Evolutionary conservation across 2,797 vertebrate genomes (phyloP).

Genomic region (Anguilla megastoma): DNA sequence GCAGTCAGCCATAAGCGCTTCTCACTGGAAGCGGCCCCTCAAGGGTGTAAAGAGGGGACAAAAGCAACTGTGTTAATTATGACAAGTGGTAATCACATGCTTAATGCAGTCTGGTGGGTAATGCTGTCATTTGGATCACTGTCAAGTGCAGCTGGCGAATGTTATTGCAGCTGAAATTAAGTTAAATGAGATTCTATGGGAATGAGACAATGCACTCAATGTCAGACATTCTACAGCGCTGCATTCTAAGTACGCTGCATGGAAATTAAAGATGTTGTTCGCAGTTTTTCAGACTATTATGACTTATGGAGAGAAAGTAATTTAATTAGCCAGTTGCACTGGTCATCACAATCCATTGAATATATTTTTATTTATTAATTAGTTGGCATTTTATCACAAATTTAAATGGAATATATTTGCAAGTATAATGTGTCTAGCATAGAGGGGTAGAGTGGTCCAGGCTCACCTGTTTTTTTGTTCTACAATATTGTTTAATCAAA

Average conservation of each 20-base stretch:
- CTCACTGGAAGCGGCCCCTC: neutral
- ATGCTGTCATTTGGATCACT: neutral
- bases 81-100: conserved; percentile 17
- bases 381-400: neutral
- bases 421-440: neutral
- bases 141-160: neutral
- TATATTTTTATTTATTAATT: neutral
- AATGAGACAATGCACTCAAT: neutral
- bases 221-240: neutral
- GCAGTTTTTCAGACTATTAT: neutral
- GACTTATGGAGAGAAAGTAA: neutral
- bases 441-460: no score
- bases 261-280: neutral
- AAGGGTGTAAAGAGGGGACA: neutral
- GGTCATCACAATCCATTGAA: neutral
- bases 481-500: no score
- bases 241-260: neutral
- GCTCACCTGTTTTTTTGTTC: no score
- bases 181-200: neutral
- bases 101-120: neutral
- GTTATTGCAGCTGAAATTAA: conserved; percentile 8
- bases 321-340: neutral
- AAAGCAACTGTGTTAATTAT: neutral
- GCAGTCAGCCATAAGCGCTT: conserved; percentile 7
- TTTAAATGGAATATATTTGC: neutral